These are phyloP conservation scores for Papilio xuthus DNA, from an alignment of 1,140 invertebrate species.

Conservation along the genomic window DNA sequence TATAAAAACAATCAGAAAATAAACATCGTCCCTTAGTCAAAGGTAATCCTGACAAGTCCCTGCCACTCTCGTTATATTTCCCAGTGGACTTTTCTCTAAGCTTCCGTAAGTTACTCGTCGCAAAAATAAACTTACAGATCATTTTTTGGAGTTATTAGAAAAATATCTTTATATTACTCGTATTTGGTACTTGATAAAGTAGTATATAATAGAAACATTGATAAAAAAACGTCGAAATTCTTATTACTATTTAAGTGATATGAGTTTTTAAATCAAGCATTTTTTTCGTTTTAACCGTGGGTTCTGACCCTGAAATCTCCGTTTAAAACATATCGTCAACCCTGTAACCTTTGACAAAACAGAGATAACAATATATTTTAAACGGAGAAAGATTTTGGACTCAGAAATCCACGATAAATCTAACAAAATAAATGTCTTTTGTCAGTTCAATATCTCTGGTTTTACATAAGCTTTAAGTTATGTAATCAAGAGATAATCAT, in stretches of 20 bases:
- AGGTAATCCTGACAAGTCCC: constrained; percentile 13
- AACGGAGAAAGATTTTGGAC: too few species aligned
- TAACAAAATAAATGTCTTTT: background rate
- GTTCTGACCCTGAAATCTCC: too few species aligned
- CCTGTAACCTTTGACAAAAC: too few species aligned
- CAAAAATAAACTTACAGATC: background rate
- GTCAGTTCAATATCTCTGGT: background rate
- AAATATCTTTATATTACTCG: background rate
- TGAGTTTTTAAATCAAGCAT: too few species aligned
- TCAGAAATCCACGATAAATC: too few species aligned
- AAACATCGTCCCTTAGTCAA: background rate
- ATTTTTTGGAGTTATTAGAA: constrained; percentile 5
- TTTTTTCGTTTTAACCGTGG: too few species aligned
- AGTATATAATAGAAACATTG: background rate
- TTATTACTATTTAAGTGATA: too few species aligned
- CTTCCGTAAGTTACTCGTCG: background rate
- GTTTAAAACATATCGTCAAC: too few species aligned
- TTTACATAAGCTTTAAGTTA: background rate
- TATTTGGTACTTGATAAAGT: background rate
- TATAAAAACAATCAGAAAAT: background rate
- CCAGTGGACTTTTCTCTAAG: constrained; percentile 9
- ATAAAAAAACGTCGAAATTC: too few species aligned
- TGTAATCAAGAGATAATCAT: background rate
- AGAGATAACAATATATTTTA: too few species aligned
- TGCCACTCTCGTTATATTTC: constrained; percentile 11